Percentiles rank a stretch among this genome's conserved stretches.
These are phyloP conservation scores for Cataglyphis cursor DNA, from an alignment of 2,888 invertebrate species.

Conservation along the genomic window DNA sequence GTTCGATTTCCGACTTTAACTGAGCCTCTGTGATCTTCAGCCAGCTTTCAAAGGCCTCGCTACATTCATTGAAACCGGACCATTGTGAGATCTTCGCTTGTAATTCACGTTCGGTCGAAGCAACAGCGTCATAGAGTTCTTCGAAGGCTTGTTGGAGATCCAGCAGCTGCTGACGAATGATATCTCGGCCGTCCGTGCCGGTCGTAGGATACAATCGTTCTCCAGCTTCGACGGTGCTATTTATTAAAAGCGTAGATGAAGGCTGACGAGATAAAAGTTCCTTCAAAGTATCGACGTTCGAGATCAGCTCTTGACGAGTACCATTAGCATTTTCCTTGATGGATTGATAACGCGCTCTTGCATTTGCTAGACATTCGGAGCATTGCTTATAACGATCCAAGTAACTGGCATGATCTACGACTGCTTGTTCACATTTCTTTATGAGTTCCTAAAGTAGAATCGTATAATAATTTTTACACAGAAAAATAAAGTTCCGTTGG, in stretches of 20 bases:
- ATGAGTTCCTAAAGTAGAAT: constrained; percentile 90
- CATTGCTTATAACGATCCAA: constrained; percentile 95
- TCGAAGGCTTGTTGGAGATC: constrained; percentile 95
- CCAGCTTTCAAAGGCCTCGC: constrained; percentile 93
- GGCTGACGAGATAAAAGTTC: constrained; percentile 92
- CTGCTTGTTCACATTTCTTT: constrained; percentile 96
- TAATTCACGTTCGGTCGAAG: constrained; percentile 93
- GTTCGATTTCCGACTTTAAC: constrained; percentile 92
- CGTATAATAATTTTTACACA: not conserved
- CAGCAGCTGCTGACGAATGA: constrained; percentile 93
- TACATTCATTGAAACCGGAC: constrained; percentile 96
- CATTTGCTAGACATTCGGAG: constrained; percentile 92
- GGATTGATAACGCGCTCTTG: constrained; percentile 91
- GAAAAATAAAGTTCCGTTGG: not conserved
- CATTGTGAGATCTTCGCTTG: constrained; percentile 95
- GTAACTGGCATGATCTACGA: constrained; percentile 93
- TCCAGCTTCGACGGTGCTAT: constrained; percentile 94
- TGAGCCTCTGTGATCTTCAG: constrained; percentile 92
- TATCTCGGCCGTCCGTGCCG: constrained; percentile 95
- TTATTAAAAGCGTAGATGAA: constrained; percentile 92
- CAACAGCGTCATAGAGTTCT: constrained; percentile 92
- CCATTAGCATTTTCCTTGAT: constrained; percentile 89
- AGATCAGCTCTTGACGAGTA: constrained; percentile 91
- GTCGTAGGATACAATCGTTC: constrained; percentile 96
- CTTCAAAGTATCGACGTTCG: constrained; percentile 91